phyloP scores from a whole-genome alignment of 1,140 invertebrate species.

The Aphaenogaster floridana region DNA sequence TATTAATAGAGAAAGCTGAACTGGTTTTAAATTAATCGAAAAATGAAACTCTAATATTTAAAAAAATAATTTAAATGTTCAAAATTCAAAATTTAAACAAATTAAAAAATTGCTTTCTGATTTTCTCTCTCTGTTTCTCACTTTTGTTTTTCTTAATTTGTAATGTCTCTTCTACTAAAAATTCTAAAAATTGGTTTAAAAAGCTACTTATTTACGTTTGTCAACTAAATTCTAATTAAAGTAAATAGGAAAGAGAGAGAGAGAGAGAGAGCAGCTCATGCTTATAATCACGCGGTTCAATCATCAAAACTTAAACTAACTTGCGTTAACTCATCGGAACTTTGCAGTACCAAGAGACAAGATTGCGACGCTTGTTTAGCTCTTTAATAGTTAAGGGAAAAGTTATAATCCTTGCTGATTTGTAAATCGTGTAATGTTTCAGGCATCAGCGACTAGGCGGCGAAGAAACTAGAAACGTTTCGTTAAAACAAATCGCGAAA shows the following conservation, averaged over 20 bases:
- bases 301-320: constrained; percentile 21
- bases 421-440: constrained; percentile 35
- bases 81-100: not conserved
- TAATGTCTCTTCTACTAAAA: not conserved
- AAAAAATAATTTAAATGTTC: not conserved
- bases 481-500: not conserved
- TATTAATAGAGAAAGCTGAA: constrained; percentile 2
- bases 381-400: constrained; percentile 4
- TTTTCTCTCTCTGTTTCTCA: not conserved
- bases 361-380: not conserved
- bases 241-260: not conserved
- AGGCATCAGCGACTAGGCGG: constrained; percentile 4
- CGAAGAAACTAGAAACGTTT: constrained; percentile 10
- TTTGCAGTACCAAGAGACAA: constrained; percentile 21
- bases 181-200: not conserved
- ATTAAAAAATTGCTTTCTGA: not conserved
- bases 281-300: constrained; percentile 16
- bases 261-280: not conserved
- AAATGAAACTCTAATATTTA: not conserved
- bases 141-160: not conserved
- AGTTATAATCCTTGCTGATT: not conserved
- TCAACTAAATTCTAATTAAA: constrained; percentile 23
- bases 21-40: not conserved
- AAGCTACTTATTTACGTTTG: not conserved
- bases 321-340: constrained; percentile 10